These are phyloP conservation scores for Trogon surrucura DNA, from an alignment of 2,113 vertebrate species.

Conservation along the genomic window DNA sequence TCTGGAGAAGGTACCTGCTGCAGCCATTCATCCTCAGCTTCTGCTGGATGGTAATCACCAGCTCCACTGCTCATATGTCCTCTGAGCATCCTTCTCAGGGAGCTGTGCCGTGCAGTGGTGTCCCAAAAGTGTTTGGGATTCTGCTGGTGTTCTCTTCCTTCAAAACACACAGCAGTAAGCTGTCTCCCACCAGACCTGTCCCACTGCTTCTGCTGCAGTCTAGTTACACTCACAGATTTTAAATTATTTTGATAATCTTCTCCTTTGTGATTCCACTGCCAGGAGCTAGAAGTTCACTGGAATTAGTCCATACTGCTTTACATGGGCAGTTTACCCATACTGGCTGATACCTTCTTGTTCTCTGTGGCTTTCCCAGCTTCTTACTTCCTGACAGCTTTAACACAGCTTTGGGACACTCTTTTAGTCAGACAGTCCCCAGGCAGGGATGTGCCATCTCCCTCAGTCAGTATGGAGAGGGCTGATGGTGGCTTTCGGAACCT, in stretches of 20 bases:
- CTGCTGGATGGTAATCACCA: background rate
- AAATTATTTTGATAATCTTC: slow-evolving; percentile 27
- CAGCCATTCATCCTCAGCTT: background rate
- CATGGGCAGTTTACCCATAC: background rate
- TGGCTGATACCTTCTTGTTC: background rate
- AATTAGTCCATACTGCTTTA: slow-evolving; percentile 18
- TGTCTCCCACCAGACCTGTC: background rate
- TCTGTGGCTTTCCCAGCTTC: background rate
- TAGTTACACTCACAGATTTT: slow-evolving; percentile 4
- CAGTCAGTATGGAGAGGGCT: background rate
- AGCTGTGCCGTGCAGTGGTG: background rate
- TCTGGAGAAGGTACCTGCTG: background rate
- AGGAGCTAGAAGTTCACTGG: slow-evolving; percentile 10
- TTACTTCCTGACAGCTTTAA: background rate
- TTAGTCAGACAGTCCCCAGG: background rate
- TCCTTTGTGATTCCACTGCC: slow-evolving; percentile 23
- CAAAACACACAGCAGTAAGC: background rate
- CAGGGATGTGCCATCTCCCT: background rate
- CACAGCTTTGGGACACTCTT: background rate
- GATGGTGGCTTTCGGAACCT: background rate
- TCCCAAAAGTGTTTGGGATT: background rate
- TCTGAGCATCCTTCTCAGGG: background rate
- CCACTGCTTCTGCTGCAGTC: background rate
- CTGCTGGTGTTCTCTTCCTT: background rate
- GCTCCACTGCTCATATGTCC: background rate